Percentiles rank a stretch among this genome's conserved stretches.
These are phyloP conservation scores for Syncerus caffer DNA, from an alignment of 2,797 vertebrate species.

Conservation along the genomic window DNA sequence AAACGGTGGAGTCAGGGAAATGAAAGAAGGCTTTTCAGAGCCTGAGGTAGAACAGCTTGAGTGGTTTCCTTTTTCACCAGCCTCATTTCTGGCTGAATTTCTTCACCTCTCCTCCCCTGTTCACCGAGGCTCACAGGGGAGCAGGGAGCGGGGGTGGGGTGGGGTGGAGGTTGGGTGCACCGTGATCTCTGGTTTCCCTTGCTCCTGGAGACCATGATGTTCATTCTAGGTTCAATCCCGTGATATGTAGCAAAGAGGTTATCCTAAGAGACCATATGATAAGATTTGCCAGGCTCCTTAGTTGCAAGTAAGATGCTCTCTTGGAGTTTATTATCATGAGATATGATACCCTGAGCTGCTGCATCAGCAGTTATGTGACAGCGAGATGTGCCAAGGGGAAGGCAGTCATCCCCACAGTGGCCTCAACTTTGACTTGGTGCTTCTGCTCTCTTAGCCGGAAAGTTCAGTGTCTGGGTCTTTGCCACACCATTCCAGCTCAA, in stretches of 20 bases:
- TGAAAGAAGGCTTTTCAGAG: background rate
- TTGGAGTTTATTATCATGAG: background rate
- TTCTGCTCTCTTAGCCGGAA: background rate
- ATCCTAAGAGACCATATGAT: background rate
- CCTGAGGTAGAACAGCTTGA: background rate
- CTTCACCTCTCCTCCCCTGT: too few species aligned
- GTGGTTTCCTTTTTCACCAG: background rate
- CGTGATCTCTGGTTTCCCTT: background rate
- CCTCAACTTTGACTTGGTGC: too few species aligned
- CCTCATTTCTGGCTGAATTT: background rate
- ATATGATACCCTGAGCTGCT: background rate
- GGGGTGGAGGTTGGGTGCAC: background rate
- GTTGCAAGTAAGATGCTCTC: background rate
- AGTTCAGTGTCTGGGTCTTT: background rate
- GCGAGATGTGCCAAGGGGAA: rapidly evolving
- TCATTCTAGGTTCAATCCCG: background rate
- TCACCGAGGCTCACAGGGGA: rapidly evolving
- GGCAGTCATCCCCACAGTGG: too few species aligned
- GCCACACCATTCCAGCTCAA: background rate
- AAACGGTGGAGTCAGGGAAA: background rate
- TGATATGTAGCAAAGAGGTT: background rate
- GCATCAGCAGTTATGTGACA: background rate
- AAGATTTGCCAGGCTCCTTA: background rate
- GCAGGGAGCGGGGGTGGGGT: background rate
- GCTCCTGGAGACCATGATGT: background rate